A percentile compares a stretch with the other conserved stretches of the same genome.
Conservation (phyloP, 2,113 vertebrate species). For the Oryzias curvinotus region DNA sequence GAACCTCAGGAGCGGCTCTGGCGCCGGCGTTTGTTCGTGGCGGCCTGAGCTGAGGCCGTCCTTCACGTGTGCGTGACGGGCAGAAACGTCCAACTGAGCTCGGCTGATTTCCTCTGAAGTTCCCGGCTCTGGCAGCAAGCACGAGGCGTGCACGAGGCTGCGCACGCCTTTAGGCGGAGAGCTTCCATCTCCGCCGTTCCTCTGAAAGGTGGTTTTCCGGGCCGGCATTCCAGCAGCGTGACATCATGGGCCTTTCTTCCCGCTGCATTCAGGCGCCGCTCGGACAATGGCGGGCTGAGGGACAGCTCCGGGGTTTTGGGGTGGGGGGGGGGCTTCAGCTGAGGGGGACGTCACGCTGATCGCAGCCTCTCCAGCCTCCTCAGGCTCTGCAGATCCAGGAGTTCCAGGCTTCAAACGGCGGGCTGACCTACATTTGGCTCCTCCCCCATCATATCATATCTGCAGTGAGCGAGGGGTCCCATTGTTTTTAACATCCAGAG, state of each 20-base stretch:
- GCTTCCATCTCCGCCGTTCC: background rate
- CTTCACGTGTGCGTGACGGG: background rate
- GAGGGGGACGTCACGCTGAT: background rate
- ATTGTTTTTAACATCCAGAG: no score
- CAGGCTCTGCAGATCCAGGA: background rate
- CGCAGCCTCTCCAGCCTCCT: background rate
- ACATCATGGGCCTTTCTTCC: background rate
- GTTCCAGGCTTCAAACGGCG: no score
- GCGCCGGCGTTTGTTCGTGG: no score
- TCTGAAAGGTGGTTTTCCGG: background rate
- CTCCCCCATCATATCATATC: no score
- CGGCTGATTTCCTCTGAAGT: background rate
- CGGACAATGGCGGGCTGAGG: conserved; percentile 3
- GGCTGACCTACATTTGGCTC: no score
- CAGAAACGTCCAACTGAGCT: background rate
- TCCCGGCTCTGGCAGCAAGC: background rate
- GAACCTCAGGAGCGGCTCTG: no score
- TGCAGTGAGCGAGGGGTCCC: no score
- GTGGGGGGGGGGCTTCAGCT: no score
- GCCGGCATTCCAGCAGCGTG: conserved; percentile 2
- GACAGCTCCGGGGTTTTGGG: background rate
- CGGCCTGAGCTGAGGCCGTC: no score
- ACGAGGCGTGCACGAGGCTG: no score
- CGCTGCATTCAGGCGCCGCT: background rate
- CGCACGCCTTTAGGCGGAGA: background rate